Base-by-base conservation (phyloP, 2,888 invertebrate species). In the Acheta domesticus region DNA sequence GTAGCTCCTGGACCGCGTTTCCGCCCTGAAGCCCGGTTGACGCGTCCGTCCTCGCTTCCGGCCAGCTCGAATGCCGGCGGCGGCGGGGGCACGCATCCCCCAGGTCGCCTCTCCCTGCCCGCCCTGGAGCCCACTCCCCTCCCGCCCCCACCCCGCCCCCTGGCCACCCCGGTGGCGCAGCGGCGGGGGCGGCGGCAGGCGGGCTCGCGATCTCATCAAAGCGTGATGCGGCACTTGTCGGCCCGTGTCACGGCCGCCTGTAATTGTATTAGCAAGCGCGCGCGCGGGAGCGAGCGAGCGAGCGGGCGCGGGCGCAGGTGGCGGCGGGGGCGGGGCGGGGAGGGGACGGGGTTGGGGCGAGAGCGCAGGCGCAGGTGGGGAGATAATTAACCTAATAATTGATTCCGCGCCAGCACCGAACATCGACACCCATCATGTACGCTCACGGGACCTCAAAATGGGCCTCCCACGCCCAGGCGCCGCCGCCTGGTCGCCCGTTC, bases 381-480 rank as follows among this genome's bases (percentile, higher is more conserved):
- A 21, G 78, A 48, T 79, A 79, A 79, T 79, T 79, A 76, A 20
- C 79, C 76, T 79, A 79, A 79, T 79, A 79, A 79, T 79, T 79
- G 79, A 79, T 79, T 76, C 79, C 62, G 62, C 62, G 62, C 62
- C 62, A 62, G 62, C 62, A 62, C 62, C 62, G 62, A 62, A 62
- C 62, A 62, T 62, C 62, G 62, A 62, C 62, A 62, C 62, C 62
- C 62, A 62, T 62, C 62, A 62, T 62, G 62, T 62, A 62, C 62
- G 62, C 62, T 62, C 62, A 16, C 62, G 62, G 62, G 62, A 62
- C 62, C 62, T 62, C 62, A 62, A 62, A 62, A 62, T n/a, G 16
- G 62, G n/a, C 14, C 62, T n/a, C 62, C 36, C 36, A 36, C 62
- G 62, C n/a, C 62, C 16, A 0, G 62, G 16, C 62, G 4, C 0